Conservation (phyloP, 2,888 invertebrate genomes). For the Melinaea marsaeus region DNA sequence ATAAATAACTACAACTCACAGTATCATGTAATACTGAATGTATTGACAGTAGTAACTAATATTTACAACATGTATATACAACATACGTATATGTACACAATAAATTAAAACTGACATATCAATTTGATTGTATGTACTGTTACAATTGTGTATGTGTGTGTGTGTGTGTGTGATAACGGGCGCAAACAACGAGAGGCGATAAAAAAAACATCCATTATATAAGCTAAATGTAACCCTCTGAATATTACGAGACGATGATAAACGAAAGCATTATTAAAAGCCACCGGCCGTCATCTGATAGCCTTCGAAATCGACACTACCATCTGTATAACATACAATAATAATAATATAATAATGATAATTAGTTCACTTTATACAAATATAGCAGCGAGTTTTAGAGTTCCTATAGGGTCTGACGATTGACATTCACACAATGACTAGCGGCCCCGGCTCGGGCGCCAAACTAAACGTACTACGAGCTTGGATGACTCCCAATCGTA, state of each 20-base stretch:
- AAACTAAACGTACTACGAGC: slow-evolving; percentile 52
- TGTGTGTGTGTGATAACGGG: slow-evolving; percentile 10
- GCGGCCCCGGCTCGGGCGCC: slow-evolving; percentile 57
- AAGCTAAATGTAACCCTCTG: neutral
- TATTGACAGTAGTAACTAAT: slow-evolving; percentile 49
- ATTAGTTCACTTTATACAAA: slow-evolving; percentile 81
- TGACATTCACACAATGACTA: slow-evolving; percentile 78
- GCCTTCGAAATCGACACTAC: slow-evolving; percentile 77
- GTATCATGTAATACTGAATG: slow-evolving; percentile 70
- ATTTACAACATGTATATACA: slow-evolving; percentile 72
- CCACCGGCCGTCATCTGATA: slow-evolving; percentile 63
- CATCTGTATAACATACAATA: slow-evolving; percentile 71
- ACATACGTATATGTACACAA: slow-evolving; percentile 66
- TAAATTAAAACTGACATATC: slow-evolving; percentile 70
- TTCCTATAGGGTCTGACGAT: slow-evolving; percentile 81
- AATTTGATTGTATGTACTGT: slow-evolving; percentile 70
- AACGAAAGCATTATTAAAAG: slow-evolving; percentile 31
- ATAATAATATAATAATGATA: slow-evolving; percentile 74
- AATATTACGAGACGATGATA: slow-evolving; percentile 5
- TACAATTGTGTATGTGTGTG: slow-evolving; percentile 47
- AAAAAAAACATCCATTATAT: slow-evolving; percentile 12
- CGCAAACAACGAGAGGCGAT: slow-evolving; percentile 6
- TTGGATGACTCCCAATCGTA: slow-evolving; percentile 51
- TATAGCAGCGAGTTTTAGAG: slow-evolving; percentile 88
- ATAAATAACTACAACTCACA: slow-evolving; percentile 36